phyloP scores from a whole-genome alignment of 2,797 vertebrate genomes.

The Lithobates pipiens region DNA sequence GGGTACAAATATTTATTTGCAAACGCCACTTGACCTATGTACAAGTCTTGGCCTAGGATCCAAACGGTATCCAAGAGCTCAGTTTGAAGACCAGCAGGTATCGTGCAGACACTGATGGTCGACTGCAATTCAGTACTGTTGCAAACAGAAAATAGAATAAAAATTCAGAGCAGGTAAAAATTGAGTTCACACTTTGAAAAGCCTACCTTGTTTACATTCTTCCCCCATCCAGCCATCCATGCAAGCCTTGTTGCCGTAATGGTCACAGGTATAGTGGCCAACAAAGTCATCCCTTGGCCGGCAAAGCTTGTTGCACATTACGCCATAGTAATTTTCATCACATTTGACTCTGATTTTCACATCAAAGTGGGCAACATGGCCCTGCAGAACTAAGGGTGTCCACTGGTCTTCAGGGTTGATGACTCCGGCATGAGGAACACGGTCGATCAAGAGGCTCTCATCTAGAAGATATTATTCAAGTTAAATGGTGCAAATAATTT shows the following conservation, averaged over 20 bases:
- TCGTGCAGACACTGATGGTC: too few species aligned
- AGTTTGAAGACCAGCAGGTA: not conserved
- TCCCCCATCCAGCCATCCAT: conserved; percentile 92
- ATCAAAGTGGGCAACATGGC: conserved; percentile 79
- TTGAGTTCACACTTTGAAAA: not conserved
- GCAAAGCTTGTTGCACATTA: conserved; percentile 92
- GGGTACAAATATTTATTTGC: not conserved
- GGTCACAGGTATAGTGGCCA: conserved; percentile 91
- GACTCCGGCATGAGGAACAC: conserved; percentile 85
- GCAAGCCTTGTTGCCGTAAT: conserved; percentile 88
- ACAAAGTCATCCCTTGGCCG: conserved; percentile 91
- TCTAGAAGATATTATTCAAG: conserved; percentile 67
- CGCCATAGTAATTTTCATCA: conserved; percentile 89
- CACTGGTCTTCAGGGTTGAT: conserved; percentile 90
- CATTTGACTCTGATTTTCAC: conserved; percentile 89
- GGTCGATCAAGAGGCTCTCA: conserved; percentile 87
- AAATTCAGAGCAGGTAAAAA: not conserved
- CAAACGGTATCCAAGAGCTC: not conserved
- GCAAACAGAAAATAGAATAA: too few species aligned
- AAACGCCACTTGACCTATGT: not conserved
- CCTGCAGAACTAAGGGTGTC: conserved; percentile 80
- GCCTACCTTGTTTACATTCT: conserved; percentile 87
- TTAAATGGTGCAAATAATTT: not conserved
- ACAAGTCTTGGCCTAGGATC: not conserved
- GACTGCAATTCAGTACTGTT: too few species aligned